phyloP scores from a whole-genome alignment of 2,797 vertebrate species.

The Chaetophractus vellerosus region DNA sequence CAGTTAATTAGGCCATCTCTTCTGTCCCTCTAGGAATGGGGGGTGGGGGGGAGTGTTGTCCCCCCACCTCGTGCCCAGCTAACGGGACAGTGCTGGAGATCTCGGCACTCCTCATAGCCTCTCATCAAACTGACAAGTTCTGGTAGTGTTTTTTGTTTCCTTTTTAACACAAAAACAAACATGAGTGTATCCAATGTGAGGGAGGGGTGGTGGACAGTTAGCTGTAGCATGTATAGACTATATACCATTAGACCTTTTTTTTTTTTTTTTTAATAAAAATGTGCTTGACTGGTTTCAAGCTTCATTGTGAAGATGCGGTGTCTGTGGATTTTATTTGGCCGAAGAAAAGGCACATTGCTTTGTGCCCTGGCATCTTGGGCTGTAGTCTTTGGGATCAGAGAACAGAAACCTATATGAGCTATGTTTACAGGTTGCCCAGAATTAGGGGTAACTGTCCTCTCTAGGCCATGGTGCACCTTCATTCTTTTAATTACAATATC shows the following conservation, averaged over 20 bases:
- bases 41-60: fast-evolving
- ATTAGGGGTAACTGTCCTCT: not conserved
- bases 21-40: not conserved
- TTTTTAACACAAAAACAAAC: slow-evolving; percentile 70
- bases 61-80: fast-evolving
- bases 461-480: not conserved
- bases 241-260: slow-evolving; percentile 78
- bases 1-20: not conserved
- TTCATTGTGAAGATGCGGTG: slow-evolving; percentile 80
- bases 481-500: not conserved
- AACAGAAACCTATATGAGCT: not conserved
- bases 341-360: not conserved
- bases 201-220: slow-evolving; percentile 78
- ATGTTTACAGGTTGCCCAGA: not conserved
- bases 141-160: not conserved
- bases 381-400: not conserved
- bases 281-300: slow-evolving; percentile 99
- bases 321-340: slow-evolving; percentile 65
- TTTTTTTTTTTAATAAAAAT: slow-evolving; percentile 83
- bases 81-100: not conserved
- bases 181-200: slow-evolving; percentile 82
- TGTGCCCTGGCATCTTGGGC: not conserved
- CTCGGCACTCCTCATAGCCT: not conserved
- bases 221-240: slow-evolving; percentile 89
- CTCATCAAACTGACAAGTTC: slow-evolving; percentile 25